A percentile compares a stretch with the other conserved stretches of the same genome.
Conservation (phyloP, 2,113 vertebrate species). For the Paraplagusia blochii region DNA sequence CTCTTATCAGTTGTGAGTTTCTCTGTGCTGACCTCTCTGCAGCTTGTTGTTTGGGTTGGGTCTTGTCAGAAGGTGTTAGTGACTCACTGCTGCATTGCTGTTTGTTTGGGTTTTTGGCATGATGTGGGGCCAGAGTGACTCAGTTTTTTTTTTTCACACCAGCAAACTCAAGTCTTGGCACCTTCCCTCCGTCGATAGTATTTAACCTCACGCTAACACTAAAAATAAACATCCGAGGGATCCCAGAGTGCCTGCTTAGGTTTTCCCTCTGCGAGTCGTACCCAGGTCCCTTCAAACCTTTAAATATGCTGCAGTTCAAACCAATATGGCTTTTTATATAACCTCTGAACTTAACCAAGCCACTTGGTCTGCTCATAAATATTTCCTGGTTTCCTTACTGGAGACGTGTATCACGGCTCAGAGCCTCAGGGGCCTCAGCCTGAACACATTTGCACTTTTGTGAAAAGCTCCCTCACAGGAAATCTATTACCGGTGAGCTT, state of each 20-base stretch:
- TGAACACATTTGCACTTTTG: constrained; percentile 39
- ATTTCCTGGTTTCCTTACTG: constrained; percentile 43
- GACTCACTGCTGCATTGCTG: constrained; percentile 16
- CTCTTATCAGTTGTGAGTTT: constrained; percentile 19
- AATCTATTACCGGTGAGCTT: constrained; percentile 41
- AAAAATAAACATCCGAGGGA: constrained; percentile 53
- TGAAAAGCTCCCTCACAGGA: constrained; percentile 30
- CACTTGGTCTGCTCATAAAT: constrained; percentile 39
- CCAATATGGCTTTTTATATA: constrained; percentile 41
- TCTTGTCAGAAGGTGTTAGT: constrained; percentile 25
- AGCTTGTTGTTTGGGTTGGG: constrained; percentile 8
- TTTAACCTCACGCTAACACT: constrained; percentile 40
- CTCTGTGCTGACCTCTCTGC: constrained; percentile 7
- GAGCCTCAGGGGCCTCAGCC: constrained; percentile 24
- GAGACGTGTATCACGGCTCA: constrained; percentile 26
- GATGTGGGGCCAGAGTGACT: constrained; percentile 29
- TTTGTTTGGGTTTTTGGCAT: constrained; percentile 53
- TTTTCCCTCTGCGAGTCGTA: constrained; percentile 41
- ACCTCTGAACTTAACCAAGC: constrained; percentile 56
- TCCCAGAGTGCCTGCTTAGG: constrained; percentile 29
- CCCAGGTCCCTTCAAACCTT: constrained; percentile 28
- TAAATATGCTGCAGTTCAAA: constrained; percentile 50
- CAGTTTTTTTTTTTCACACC: constrained; percentile 23
- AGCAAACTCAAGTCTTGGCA: constrained; percentile 18
- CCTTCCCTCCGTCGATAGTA: constrained; percentile 18